Evolutionary conservation across 53 echinoderm and acorn worm genomes (phyloP).

Genomic region (Echinometra lucunter): DNA sequence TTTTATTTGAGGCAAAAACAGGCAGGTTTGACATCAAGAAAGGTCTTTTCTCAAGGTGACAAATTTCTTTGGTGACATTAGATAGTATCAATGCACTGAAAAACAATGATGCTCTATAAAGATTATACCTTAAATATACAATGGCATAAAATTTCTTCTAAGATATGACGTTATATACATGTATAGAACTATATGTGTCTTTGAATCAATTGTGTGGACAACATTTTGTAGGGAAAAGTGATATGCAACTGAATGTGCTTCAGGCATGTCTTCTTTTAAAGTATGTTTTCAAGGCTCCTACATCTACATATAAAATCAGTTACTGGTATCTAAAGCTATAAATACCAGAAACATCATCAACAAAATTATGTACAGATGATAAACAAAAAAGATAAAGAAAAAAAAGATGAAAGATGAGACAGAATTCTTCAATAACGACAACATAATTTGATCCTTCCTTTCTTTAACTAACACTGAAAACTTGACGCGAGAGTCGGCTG

Average conservation of each 20-base stretch:
- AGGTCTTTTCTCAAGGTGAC: not conserved
- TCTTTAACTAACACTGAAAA: not conserved
- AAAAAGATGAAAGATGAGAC: not conserved
- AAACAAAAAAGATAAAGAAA: no score
- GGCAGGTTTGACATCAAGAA: not conserved
- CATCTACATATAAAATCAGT: no score
- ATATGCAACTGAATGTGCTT: no score
- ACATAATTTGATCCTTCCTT: not conserved
- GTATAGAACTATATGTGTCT: no score
- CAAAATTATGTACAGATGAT: not conserved
- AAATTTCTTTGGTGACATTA: not conserved
- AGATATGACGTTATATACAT: no score
- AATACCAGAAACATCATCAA: not conserved
- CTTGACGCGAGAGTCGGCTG: not conserved
- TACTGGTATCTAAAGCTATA: no score
- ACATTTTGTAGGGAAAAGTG: no score
- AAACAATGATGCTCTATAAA: not conserved
- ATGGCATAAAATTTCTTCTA: no score
- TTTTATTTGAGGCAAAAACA: conserved; percentile 27
- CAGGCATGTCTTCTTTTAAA: no score
- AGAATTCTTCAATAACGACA: not conserved
- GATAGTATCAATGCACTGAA: not conserved
- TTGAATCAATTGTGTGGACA: no score
- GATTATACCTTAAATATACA: not conserved
- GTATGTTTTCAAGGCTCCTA: no score